phyloP scores from a whole-genome alignment of 2,888 invertebrate genomes.

The Tholera decimalis region DNA sequence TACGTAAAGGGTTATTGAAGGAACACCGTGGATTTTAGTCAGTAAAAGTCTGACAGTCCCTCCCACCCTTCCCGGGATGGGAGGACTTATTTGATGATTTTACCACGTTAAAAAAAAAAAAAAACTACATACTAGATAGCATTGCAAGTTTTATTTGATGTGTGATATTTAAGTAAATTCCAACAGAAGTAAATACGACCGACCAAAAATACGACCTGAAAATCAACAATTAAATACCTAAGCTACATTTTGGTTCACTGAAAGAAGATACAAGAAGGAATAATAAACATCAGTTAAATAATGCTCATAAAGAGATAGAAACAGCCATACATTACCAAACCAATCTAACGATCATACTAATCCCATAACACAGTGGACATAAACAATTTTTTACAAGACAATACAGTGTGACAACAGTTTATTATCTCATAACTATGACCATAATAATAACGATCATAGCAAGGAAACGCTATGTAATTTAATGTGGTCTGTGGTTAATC shows the following conservation, averaged over 20 bases:
- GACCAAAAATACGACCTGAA: no score
- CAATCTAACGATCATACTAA: constrained; percentile 6
- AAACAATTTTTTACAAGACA: constrained; percentile 49
- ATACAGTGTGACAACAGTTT: constrained; percentile 28
- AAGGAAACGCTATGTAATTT: constrained; percentile 56
- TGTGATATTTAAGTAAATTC: no score
- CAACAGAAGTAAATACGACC: no score
- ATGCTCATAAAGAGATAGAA: neutral
- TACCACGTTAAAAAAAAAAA: no score
- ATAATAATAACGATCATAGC: constrained; percentile 52
- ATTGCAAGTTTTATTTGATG: no score
- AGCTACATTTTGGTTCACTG: neutral
- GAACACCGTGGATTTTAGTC: no score
- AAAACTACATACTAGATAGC: no score
- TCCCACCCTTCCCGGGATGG: no score
- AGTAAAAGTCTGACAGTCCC: no score
- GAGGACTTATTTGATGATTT: no score
- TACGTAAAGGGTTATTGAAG: no score
- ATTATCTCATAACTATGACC: constrained; percentile 23
- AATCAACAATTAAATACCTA: neutral
- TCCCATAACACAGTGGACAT: constrained; percentile 3
- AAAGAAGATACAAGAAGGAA: neutral
- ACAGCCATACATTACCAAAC: constrained; percentile 18
- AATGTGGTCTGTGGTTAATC: constrained; percentile 59
- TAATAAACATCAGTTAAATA: constrained; percentile 5